Evolutionary conservation across 2,888 invertebrate genomes (phyloP), one percentile per base, ranked within the genome.

Genomic region (Catocala sponsa): DNA sequence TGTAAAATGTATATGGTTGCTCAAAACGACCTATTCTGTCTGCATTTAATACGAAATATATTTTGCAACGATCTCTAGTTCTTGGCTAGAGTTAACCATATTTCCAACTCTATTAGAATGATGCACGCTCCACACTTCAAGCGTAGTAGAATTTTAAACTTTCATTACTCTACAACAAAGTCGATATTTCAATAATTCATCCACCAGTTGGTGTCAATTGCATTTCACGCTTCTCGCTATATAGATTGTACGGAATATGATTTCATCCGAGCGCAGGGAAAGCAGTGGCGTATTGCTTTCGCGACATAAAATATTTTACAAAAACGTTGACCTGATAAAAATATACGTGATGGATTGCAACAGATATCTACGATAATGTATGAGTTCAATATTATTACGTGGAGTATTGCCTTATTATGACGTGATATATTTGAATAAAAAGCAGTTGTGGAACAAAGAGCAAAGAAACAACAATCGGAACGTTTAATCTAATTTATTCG

Each of bases 251-350:
- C 77, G 78, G 84, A 85, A 86, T 88, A 87, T 87, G 86, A 90
- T 90, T 89, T 88, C 81, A 87, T 87, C 80, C 74, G 75, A 81
- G 71, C 74, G 80, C 68, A 77, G 86, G 84, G 89, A 91, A 89
- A 90, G 87, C 86, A 79, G 80, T 79, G 80, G 76, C 70, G 68
- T 83, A 82, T 83, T 82, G 80, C 83, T 83, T 79, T 82, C 78
- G 76, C 71, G 78, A 75, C 70, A 69, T 57, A 60, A 71, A 70
- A 68, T 76, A 68, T 69, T 70, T 53, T 59, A 63, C 52, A 60
- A 70, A 69, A 66, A 65, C 54, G 67, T 56, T 62, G 64, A 68
- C 64, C 63, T 71, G 63, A 68, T 64, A 60, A 69, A 73, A 35
- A 65, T 53, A 55, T 63, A 52, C 46, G 33, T 70, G 58, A 69